These are phyloP conservation scores for Drosophila ironensis DNA, from an alignment of 1,140 invertebrate species.

Conservation along the genomic window DNA sequence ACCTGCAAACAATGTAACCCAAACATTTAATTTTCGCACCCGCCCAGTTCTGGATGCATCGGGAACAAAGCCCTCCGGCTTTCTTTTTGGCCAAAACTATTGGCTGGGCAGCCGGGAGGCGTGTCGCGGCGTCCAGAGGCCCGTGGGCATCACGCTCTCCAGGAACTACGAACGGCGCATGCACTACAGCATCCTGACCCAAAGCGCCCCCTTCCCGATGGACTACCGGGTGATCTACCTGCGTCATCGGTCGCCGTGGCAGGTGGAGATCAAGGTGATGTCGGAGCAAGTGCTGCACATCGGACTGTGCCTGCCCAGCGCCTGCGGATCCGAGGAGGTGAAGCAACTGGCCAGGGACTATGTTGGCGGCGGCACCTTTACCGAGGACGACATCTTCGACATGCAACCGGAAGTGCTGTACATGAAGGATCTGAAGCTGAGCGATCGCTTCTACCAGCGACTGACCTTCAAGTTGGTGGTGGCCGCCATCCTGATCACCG, in stretches of 20 bases:
- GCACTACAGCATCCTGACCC: constrained; percentile 68
- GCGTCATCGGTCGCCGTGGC: constrained; percentile 75
- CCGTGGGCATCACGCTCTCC: constrained; percentile 65
- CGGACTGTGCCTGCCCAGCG: constrained; percentile 73
- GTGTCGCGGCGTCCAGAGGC: constrained; percentile 53
- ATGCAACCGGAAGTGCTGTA: constrained; percentile 70
- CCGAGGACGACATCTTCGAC: constrained; percentile 69
- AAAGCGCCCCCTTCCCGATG: constrained; percentile 69
- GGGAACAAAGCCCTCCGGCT: constrained; percentile 67
- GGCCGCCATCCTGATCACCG: constrained; percentile 48
- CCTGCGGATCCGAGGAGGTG: constrained; percentile 66
- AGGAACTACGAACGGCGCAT: constrained; percentile 68
- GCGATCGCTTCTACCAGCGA: constrained; percentile 58
- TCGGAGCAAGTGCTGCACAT: constrained; percentile 77
- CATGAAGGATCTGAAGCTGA: constrained; percentile 71
- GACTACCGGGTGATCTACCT: constrained; percentile 77
- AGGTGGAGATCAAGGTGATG: constrained; percentile 79
- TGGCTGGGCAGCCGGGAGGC: constrained; percentile 76
- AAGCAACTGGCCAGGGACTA: constrained; percentile 60
- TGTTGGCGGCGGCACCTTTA: constrained; percentile 43
- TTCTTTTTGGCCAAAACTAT: constrained; percentile 79
- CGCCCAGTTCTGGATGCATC: constrained; percentile 78
- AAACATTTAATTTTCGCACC: no score
- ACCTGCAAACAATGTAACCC: no score
- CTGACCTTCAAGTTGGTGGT: constrained; percentile 61